Conservation (phyloP, 2,888 invertebrate genomes). For the Synanthedon vespiformis region DNA sequence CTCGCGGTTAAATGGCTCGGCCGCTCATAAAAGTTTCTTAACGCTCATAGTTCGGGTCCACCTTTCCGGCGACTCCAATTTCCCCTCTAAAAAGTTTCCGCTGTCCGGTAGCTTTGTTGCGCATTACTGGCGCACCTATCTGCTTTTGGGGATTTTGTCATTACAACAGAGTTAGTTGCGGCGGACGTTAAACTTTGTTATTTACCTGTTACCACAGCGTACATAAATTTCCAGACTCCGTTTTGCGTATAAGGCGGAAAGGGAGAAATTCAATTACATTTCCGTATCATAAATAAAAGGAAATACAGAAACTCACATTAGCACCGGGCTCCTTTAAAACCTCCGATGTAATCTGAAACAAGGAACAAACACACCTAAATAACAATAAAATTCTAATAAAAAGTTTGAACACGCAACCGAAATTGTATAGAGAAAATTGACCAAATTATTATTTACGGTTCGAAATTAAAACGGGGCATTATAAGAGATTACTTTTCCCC, state of each 20-base stretch:
- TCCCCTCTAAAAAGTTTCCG: slow-evolving; percentile 42
- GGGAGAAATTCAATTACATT: slow-evolving; percentile 46
- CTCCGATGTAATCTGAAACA: slow-evolving; percentile 68
- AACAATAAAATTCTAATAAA: slow-evolving; percentile 71
- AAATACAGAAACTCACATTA: slow-evolving; percentile 67
- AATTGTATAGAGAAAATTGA: slow-evolving; percentile 64
- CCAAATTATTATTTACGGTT: slow-evolving; percentile 69
- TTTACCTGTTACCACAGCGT: slow-evolving; percentile 20
- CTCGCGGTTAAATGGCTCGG: slow-evolving; percentile 57
- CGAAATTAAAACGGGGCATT: slow-evolving; percentile 63
- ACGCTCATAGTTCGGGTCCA: slow-evolving; percentile 52
- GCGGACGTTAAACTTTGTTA: slow-evolving; percentile 41
- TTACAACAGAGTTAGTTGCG: slow-evolving; percentile 23
- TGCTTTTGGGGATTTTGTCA: slow-evolving; percentile 36
- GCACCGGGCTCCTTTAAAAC: slow-evolving; percentile 63
- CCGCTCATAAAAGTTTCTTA: slow-evolving; percentile 66
- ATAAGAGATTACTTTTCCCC: slow-evolving; percentile 54
- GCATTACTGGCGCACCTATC: slow-evolving; percentile 36
- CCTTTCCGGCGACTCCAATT: slow-evolving; percentile 49
- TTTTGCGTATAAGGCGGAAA: slow-evolving; percentile 9
- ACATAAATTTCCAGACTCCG: not conserved
- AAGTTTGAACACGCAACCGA: slow-evolving; percentile 67
- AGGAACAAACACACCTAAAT: slow-evolving; percentile 70
- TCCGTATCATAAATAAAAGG: slow-evolving; percentile 49
- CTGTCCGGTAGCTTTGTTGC: slow-evolving; percentile 36